Evolutionary conservation across 2,888 invertebrate genomes (phyloP), one percentile per base, ranked within the genome.

Genomic region (Pammene aurita): DNA sequence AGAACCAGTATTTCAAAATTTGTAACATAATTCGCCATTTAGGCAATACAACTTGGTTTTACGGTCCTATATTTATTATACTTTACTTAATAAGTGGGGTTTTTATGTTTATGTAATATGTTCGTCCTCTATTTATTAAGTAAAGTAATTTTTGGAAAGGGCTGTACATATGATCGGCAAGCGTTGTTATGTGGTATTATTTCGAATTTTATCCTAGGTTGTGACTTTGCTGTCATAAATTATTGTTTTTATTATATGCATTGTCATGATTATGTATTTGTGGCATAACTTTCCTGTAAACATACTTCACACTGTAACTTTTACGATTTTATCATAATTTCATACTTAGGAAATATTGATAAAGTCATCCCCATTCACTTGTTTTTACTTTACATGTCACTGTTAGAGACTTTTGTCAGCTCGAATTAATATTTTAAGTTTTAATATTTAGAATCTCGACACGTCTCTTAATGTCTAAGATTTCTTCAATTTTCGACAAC

Each of bases 211-310:
- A 52, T 18, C 7, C 38, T 62, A 44, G 52, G 10, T 66, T 66
- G 50, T 42, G 26, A 42, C 57, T 0, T 54, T 54, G 35, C 16
- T 35, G 57, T 42, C 48, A n/a, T 50, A 48, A 52, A 13, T 58
- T 11, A 34, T 26, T 26, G 4, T 26, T 1, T 26, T 4, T n/a
- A 35, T 57, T 4, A 60, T 34, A 44, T 60, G 46, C 60, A 46
- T 46, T 56, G 55, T 46, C 48, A 64, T 44, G 26, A 55, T 65
- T 42, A 44, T 58, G 26, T 14, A 58, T 50, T 38, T 57, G 44
- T 44, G 34, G 66, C 58, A 66, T 66, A 66, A 52, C 66, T 52
- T 66, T 66, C 44, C 34, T 44, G 41, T 41, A 66, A 60, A 66
- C 26, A 57, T 50, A 42, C 34, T 48, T 58, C 41, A 16, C 41